Conservation (phyloP, 2,888 invertebrate species). For the Sinhomidia bicolor region DNA sequence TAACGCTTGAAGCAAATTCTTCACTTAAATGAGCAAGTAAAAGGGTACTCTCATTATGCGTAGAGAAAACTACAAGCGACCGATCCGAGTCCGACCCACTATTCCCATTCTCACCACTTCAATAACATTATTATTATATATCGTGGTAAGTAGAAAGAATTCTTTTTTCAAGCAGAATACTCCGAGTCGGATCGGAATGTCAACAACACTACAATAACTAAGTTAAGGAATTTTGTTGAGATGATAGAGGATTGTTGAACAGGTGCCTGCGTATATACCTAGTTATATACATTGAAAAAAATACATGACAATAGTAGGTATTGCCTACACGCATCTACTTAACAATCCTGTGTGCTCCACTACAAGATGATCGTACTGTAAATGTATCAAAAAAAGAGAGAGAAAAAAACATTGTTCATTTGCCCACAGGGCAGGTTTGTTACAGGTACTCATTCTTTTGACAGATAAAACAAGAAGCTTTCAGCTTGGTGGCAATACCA, state of each 20-base stretch:
- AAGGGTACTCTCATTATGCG: background rate
- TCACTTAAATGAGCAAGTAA: background rate
- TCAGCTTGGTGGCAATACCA: background rate
- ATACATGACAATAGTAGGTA: background rate
- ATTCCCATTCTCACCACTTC: conserved; percentile 19
- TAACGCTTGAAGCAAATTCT: background rate
- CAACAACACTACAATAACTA: conserved; percentile 15
- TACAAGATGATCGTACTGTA: no score
- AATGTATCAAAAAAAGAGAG: background rate
- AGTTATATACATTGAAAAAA: background rate
- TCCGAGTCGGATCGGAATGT: conserved; percentile 43
- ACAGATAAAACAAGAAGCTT: conserved; percentile 25
- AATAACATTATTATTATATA: background rate
- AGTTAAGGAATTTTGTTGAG: background rate
- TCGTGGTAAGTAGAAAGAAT: background rate
- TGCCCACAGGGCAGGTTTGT: conserved; percentile 52
- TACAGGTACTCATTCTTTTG: conserved; percentile 54
- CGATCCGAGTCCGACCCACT: conserved; percentile 16
- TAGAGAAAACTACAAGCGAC: background rate
- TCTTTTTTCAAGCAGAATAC: background rate
- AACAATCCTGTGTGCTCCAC: background rate
- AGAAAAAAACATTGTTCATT: conserved; percentile 2
- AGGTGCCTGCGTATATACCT: background rate
- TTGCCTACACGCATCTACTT: background rate
- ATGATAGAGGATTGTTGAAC: background rate